Conservation (phyloP, 2,113 vertebrate genomes). For the Elachura formosa region DNA sequence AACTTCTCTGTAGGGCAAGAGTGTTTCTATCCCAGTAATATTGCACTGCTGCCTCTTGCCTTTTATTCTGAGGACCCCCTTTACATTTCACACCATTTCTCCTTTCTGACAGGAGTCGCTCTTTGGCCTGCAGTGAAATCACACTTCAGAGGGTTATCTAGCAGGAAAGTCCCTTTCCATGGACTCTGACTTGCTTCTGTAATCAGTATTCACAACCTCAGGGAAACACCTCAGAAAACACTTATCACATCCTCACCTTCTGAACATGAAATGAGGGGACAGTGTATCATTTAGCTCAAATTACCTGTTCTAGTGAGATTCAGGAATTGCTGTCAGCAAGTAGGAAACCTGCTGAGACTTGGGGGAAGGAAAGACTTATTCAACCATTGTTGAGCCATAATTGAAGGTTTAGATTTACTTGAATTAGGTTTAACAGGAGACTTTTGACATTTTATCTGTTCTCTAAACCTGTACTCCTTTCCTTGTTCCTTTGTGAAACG, state of each 20-base stretch:
- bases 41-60: neutral
- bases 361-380: neutral
- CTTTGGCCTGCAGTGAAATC: neutral
- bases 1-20: neutral
- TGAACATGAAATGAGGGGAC: neutral
- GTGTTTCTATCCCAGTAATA: neutral
- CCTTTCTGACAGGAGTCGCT: neutral
- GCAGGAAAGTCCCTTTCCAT: neutral
- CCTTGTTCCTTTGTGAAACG: neutral
- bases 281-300: neutral
- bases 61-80: neutral
- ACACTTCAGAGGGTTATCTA: neutral
- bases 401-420: neutral
- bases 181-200: neutral
- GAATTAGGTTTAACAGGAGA: neutral
- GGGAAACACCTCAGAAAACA: conserved; percentile 3
- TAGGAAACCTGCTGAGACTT: neutral
- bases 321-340: neutral
- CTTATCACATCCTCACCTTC: neutral
- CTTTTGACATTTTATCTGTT: neutral
- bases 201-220: neutral
- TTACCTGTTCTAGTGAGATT: neutral
- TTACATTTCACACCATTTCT: neutral
- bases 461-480: neutral
- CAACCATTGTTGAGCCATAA: neutral